Conservation (phyloP, 30 jellyfish, hydroid and myxozoan genomes). For the Mastigias papua region DNA sequence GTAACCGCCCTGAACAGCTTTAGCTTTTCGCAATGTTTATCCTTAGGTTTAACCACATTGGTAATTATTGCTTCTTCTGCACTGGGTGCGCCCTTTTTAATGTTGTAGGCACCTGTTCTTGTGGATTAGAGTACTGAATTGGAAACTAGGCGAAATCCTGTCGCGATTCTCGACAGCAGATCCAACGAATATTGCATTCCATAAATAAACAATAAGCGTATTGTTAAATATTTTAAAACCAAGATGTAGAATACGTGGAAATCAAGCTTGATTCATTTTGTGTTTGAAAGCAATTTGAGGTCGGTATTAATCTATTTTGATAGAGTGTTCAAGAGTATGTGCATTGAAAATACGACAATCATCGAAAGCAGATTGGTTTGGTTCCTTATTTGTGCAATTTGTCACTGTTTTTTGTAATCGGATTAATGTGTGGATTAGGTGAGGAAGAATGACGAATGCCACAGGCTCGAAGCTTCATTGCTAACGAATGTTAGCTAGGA, state of each 20-base stretch:
- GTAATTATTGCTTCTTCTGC: too few relatives aligned
- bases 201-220: constrained; percentile 20
- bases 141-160: background rate
- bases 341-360: background rate
- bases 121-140: background rate
- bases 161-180: background rate
- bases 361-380: background rate
- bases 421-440: constrained; percentile 24
- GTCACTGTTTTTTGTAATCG: constrained; percentile 44
- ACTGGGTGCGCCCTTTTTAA: background rate
- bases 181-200: constrained; percentile 11
- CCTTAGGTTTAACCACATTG: too few relatives aligned
- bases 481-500: background rate
- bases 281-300: constrained; percentile 1
- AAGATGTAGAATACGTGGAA: background rate
- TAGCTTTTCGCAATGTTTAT: too few relatives aligned
- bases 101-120: background rate
- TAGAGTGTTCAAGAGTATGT: background rate
- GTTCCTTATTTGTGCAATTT: constrained; percentile 14
- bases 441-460: constrained; percentile 20
- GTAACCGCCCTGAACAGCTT: too few relatives aligned
- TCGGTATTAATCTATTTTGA: background rate
- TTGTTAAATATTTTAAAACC: constrained; percentile 8
- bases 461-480: constrained; percentile 15
- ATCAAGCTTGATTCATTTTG: constrained; percentile 6